These are phyloP conservation scores for Xenotilapia longispinis DNA, from an alignment of 2,113 vertebrate genomes.

Conservation along the genomic window DNA sequence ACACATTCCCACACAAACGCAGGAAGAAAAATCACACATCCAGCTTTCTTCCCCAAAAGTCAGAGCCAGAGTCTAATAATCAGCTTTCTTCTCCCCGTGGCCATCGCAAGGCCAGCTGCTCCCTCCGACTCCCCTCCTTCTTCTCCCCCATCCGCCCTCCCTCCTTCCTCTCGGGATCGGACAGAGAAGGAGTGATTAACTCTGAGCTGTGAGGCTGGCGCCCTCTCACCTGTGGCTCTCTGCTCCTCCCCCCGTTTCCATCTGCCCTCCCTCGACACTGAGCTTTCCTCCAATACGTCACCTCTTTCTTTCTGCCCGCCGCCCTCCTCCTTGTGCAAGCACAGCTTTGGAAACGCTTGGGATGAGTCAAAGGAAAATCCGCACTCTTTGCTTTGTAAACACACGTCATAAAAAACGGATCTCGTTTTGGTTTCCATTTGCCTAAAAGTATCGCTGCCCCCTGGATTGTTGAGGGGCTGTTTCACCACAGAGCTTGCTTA, in stretches of 20 bases:
- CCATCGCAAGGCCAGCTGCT: conserved; percentile 55
- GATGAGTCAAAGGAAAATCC: not conserved
- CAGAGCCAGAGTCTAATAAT: conserved; percentile 36
- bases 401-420: not conserved
- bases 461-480: not conserved
- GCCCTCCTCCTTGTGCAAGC: not conserved
- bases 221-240: conserved; percentile 57
- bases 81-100: conserved; percentile 51
- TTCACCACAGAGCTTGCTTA: not conserved
- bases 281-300: not conserved
- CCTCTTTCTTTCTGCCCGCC: not conserved
- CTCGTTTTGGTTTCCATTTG: not conserved
- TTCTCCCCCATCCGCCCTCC: not conserved
- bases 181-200: conserved; percentile 59
- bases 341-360: not conserved
- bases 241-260: not conserved
- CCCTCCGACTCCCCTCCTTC: not conserved
- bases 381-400: not conserved
- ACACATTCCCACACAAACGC: not conserved
- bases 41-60: conserved; percentile 14
- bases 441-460: not conserved
- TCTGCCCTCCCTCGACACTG: conserved; percentile 2
- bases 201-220: conserved; percentile 37
- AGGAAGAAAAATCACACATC: not conserved
- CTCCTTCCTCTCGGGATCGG: conserved; percentile 18